phyloP scores from a whole-genome alignment of 53 echinoderm and acorn worm species.

The Henricia sp. region DNA sequence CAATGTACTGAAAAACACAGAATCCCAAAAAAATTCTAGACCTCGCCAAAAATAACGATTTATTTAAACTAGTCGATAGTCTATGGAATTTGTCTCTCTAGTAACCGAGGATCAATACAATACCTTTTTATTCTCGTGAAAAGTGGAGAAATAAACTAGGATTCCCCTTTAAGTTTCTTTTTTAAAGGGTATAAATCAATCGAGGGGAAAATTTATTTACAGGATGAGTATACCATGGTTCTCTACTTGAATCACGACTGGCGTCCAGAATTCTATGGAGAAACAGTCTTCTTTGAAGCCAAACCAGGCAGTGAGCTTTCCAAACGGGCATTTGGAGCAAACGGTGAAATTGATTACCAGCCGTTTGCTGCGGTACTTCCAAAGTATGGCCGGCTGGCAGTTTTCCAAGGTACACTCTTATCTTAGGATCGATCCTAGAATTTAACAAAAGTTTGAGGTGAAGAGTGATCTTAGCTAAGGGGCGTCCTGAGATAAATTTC shows the following conservation, averaged over 20 bases:
- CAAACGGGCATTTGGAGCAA: constrained; percentile 10
- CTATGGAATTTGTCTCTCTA: too few species aligned
- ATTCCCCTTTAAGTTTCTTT: background rate
- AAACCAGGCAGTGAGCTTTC: constrained; percentile 13
- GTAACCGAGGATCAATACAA: too few species aligned
- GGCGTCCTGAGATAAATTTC: too few species aligned
- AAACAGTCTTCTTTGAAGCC: constrained; percentile 54
- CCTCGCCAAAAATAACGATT: too few species aligned
- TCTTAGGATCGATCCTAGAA: too few species aligned
- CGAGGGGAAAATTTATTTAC: background rate
- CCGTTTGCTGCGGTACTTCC: constrained; percentile 50
- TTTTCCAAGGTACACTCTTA: constrained; percentile 46
- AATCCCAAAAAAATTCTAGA: too few species aligned
- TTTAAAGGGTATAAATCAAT: background rate
- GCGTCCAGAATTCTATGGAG: constrained; percentile 43
- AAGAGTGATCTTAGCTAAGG: too few species aligned
- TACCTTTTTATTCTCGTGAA: too few species aligned
- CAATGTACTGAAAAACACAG: too few species aligned
- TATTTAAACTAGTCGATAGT: too few species aligned
- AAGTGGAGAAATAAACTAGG: too few species aligned
- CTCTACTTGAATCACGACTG: constrained; percentile 57
- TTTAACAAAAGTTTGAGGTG: too few species aligned
- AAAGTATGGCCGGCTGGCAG: constrained; percentile 57
- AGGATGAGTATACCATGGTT: constrained; percentile 66
- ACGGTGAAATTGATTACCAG: constrained; percentile 40